Conservation (phyloP, 2,888 invertebrate species). For the Nebria brevicollis region DNA sequence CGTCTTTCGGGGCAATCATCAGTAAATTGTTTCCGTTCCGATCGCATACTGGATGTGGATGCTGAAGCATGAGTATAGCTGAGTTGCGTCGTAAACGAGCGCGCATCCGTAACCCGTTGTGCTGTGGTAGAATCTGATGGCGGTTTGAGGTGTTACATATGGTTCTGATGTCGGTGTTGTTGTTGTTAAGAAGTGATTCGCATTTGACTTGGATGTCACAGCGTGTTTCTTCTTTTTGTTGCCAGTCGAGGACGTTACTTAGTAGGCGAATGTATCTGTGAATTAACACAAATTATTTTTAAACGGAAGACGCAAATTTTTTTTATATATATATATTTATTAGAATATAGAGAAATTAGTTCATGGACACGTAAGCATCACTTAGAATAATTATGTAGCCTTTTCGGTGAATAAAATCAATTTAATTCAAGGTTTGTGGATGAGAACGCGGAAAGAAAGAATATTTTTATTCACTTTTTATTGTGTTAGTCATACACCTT, state of each 20-base stretch:
- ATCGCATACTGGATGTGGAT: constrained; percentile 64
- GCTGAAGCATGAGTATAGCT: constrained; percentile 52
- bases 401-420: neutral
- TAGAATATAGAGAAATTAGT: neutral
- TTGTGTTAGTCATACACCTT: neutral
- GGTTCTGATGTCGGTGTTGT: constrained; percentile 52
- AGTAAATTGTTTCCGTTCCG: constrained; percentile 73
- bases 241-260: constrained; percentile 90
- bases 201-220: constrained; percentile 66
- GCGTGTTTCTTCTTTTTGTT: constrained; percentile 66
- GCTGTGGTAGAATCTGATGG: constrained; percentile 45
- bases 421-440: constrained; percentile 3
- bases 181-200: constrained; percentile 57
- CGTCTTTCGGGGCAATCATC: constrained; percentile 71
- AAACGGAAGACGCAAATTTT: too few relatives aligned
- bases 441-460: constrained; percentile 14
- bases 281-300: constrained; percentile 37
- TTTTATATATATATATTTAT: too few relatives aligned
- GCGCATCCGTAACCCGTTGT: constrained; percentile 56
- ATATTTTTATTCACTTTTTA: neutral
- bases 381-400: neutral
- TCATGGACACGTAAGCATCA: neutral
- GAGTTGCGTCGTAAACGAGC: constrained; percentile 58
- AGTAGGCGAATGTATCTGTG: constrained; percentile 86
- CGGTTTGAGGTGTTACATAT: constrained; percentile 42